phyloP scores from a whole-genome alignment of 2,113 vertebrate genomes.

The Lepus americanus region DNA sequence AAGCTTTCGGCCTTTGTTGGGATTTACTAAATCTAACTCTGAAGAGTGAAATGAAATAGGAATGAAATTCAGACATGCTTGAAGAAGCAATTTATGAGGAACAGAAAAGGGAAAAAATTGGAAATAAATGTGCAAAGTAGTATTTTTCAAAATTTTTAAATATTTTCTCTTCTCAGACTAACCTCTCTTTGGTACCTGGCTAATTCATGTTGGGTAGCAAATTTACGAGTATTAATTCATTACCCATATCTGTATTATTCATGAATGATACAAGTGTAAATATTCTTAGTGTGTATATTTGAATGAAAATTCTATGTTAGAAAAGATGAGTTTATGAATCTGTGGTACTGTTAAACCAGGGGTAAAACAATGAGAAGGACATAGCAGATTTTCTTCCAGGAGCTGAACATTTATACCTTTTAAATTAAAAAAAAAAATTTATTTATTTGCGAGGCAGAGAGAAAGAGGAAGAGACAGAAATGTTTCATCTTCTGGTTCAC shows the following conservation, averaged over 20 bases:
- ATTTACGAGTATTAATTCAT: neutral
- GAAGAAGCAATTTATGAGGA: neutral
- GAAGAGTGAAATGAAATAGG: neutral
- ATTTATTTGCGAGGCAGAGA: no score
- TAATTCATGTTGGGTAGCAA: neutral
- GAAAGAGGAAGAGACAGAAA: no score
- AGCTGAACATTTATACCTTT: neutral
- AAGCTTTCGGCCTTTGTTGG: neutral
- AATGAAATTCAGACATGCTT: neutral
- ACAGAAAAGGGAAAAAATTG: neutral
- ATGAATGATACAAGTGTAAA: neutral
- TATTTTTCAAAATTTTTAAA: neutral
- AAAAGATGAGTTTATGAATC: neutral
- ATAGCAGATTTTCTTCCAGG: neutral
- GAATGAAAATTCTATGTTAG: neutral
- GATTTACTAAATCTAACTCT: constrained; percentile 15
- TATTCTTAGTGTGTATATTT: neutral
- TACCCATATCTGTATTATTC: neutral
- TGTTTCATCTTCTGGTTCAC: no score
- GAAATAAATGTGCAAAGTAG: neutral
- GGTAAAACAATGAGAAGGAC: neutral
- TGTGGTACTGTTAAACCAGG: neutral
- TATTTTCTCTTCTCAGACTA: neutral
- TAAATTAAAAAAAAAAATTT: neutral
- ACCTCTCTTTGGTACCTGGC: neutral